Percentiles rank a stretch among this genome's conserved stretches.
Evolutionary conservation across 2,113 vertebrate genomes (phyloP).

Genomic region (Mesoclemmys tuberculata): DNA sequence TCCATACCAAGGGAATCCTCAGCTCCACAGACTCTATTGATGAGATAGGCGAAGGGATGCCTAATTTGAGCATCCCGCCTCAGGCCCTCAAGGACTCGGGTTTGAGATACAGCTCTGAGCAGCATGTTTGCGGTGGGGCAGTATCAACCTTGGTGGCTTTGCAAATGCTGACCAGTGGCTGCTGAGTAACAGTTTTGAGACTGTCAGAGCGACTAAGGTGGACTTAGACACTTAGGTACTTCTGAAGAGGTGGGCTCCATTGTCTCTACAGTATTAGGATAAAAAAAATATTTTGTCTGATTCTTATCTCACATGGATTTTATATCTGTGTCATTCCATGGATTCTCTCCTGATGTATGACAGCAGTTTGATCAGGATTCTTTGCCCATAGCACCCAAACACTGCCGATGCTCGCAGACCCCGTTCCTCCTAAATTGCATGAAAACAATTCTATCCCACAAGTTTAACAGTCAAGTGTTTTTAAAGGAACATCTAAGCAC

Average conservation of each 20-base stretch:
- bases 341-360: background rate
- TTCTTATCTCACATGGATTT: fast-evolving
- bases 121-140: background rate
- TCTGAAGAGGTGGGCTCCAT: background rate
- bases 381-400: background rate
- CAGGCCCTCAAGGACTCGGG: background rate
- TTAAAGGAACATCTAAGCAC: background rate
- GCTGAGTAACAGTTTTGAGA: background rate
- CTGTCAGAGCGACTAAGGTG: background rate
- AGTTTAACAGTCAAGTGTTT: background rate
- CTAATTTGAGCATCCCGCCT: background rate
- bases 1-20: background rate
- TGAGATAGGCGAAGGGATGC: background rate
- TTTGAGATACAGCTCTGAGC: background rate
- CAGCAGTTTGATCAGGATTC: fast-evolving
- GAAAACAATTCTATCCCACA: background rate
- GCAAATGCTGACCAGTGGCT: background rate
- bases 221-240: background rate
- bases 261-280: background rate
- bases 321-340: background rate
- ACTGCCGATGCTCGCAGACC: background rate
- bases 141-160: background rate
- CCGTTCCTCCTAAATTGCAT: background rate
- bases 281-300: background rate
- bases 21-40: background rate